Conservation (phyloP, 1,140 invertebrate species). For the Babylonia areolata region DNA sequence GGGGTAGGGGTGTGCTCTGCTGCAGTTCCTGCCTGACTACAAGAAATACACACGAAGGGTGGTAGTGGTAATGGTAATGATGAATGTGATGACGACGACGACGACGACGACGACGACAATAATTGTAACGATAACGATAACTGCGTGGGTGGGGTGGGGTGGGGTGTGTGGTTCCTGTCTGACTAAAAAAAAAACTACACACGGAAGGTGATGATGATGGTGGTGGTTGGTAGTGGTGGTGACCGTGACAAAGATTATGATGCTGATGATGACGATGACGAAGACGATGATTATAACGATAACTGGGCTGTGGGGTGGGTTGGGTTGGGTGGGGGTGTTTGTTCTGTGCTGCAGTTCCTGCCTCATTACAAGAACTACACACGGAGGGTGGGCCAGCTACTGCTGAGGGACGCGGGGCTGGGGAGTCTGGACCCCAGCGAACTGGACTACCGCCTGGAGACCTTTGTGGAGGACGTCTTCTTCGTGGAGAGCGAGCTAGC, state of each 20-base stretch:
- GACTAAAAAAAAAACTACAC: background rate
- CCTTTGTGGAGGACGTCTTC: constrained; percentile 80
- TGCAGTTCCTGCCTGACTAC: no score
- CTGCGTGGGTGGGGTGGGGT: background rate
- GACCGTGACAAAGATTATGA: background rate
- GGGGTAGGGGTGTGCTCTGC: no score
- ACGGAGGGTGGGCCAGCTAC: constrained; percentile 77
- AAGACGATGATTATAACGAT: background rate
- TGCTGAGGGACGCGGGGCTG: constrained; percentile 69
- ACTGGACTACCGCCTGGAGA: constrained; percentile 75
- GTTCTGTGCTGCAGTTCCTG: constrained; percentile 60
- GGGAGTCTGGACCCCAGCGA: constrained; percentile 68
- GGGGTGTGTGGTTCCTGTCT: background rate
- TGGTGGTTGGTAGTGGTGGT: background rate
- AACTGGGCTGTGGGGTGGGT: background rate
- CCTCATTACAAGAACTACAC: constrained; percentile 80
- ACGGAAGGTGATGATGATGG: background rate
- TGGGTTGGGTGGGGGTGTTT: background rate
- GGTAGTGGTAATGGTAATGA: no score
- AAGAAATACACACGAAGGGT: no score
- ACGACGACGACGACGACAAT: background rate
- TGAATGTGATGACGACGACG: background rate
- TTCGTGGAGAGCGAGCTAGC: constrained; percentile 81
- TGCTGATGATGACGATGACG: background rate
- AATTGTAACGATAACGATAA: background rate